Evolutionary conservation across 1,140 invertebrate species (phyloP), one percentile per base, ranked within the genome.

Genomic region (Macrocentrus cingulum): DNA sequence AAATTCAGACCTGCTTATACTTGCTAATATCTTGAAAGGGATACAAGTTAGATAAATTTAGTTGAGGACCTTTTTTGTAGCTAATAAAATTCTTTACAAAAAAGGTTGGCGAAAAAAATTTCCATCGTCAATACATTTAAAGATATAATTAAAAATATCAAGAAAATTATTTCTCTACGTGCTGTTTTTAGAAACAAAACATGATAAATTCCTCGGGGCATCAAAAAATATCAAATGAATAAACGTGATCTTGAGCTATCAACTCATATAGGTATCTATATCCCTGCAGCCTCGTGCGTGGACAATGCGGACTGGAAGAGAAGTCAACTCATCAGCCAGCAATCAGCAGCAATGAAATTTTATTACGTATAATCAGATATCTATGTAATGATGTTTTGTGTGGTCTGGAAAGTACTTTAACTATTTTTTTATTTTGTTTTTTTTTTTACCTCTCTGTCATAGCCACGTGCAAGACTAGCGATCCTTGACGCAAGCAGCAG

Each of bases 161-260:
- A n/a, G n/a, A n/a, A n/a, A n/a, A n/a, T n/a, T n/a, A n/a, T n/a
- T n/a, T n/a, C n/a, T n/a, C n/a, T n/a, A n/a, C n/a, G n/a, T n/a
- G n/a, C n/a, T n/a, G n/a, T n/a, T n/a, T n/a, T n/a, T n/a, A n/a
- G n/a, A n/a, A n/a, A n/a, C n/a, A n/a, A n/a, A n/a, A n/a, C n/a
- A n/a, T n/a, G n/a, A n/a, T 39, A 25, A 45, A 52, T 59, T 59
- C 49, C 39, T 59, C 36, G 39, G 25, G 8, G 54, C 44, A 46
- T 46, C 44, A 46, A 46, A 46, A 23, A 46, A 36, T 44, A 48
- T 48, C 22, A 44, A 39, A 42, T 29, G 19, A 42, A 11, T 18
- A 25, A 36, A 15, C 6, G 11, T 41, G 46, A 51, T 29, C 39
- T 41, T 39, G 36, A 34, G 41, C 8, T 8, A 39, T n/a, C 36